Evolutionary conservation across 2,113 vertebrate species (phyloP).

Genomic region (Paraplagusia blochii): DNA sequence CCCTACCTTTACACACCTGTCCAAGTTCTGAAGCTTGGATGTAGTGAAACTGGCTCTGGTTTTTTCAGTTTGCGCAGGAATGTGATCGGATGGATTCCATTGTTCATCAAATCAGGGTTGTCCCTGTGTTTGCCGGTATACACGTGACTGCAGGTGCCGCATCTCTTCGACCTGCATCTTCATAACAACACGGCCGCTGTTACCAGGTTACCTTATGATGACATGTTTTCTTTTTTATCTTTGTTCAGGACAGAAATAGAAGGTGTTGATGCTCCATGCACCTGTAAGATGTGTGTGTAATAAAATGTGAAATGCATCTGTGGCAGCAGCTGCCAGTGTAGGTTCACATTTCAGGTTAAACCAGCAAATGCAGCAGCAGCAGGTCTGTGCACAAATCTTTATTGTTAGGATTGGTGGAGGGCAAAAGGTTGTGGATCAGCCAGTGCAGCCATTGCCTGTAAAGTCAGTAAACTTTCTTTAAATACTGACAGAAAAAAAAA

Average conservation of each 20-base stretch:
- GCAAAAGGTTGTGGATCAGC: background rate
- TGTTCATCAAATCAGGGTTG: background rate
- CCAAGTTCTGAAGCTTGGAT: background rate
- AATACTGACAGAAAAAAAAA: no score
- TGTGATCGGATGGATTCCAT: background rate
- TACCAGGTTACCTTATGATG: background rate
- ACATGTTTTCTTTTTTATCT: slow-evolving; percentile 1
- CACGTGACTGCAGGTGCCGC: background rate
- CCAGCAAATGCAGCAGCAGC: background rate
- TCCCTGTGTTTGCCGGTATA: background rate
- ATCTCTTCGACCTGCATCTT: slow-evolving; percentile 4
- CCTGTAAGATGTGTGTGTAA: background rate
- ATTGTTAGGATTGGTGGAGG: background rate
- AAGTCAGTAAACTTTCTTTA: no score
- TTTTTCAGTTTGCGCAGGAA: background rate
- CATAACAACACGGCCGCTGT: background rate
- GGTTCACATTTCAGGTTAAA: background rate
- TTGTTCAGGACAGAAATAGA: slow-evolving; percentile 3
- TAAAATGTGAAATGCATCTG: no score
- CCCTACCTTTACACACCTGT: slow-evolving; percentile 1
- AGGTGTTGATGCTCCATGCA: slow-evolving; percentile 5
- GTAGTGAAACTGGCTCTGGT: background rate
- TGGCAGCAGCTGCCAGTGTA: background rate
- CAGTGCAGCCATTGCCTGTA: no score
- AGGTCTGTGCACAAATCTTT: background rate